Conservation (phyloP, 2,888 invertebrate genomes). For the Drosophila fungiperda region DNA sequence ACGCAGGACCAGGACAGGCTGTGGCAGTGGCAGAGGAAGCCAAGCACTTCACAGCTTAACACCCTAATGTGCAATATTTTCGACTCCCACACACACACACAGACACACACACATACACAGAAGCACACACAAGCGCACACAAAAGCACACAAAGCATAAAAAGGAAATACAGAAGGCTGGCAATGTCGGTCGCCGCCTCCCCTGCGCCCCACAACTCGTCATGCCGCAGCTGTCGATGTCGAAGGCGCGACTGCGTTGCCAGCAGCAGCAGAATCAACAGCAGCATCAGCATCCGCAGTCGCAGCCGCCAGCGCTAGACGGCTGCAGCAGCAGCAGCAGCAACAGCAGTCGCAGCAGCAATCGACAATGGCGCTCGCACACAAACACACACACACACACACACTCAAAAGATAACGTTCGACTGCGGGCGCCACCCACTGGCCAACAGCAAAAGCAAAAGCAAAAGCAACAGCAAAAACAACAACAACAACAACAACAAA, state of each 20-base stretch:
- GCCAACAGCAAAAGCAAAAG: constrained; percentile 32
- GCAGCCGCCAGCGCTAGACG: constrained; percentile 24
- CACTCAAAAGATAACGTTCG: constrained; percentile 19
- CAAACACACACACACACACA: constrained; percentile 28
- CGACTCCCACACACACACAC: constrained; percentile 51
- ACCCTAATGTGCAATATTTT: constrained; percentile 83
- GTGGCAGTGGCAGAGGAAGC: constrained; percentile 49
- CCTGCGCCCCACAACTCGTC: not conserved
- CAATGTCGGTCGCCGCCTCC: constrained; percentile 18
- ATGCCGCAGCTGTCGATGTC: constrained; percentile 41
- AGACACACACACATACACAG: constrained; percentile 42
- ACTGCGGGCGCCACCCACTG: constrained; percentile 66
- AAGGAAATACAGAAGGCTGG: constrained; percentile 52
- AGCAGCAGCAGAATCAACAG: constrained; percentile 37
- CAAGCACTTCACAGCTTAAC: constrained; percentile 84
- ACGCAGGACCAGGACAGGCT: constrained; percentile 34
- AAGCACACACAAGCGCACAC: constrained; percentile 29
- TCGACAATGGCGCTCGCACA: constrained; percentile 56
- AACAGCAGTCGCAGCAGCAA: constrained; percentile 24
- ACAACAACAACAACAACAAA: constrained; percentile 29
- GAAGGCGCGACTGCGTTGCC: constrained; percentile 56
- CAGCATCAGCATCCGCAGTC: constrained; percentile 29
- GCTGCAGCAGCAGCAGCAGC: constrained; percentile 32
- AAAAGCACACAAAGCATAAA: constrained; percentile 28
- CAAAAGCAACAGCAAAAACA: constrained; percentile 36